A percentile compares a stretch with the other conserved stretches of the same genome.
phyloP scores from a whole-genome alignment of 2,113 vertebrate species.

The Odobenus rosmarus region DNA sequence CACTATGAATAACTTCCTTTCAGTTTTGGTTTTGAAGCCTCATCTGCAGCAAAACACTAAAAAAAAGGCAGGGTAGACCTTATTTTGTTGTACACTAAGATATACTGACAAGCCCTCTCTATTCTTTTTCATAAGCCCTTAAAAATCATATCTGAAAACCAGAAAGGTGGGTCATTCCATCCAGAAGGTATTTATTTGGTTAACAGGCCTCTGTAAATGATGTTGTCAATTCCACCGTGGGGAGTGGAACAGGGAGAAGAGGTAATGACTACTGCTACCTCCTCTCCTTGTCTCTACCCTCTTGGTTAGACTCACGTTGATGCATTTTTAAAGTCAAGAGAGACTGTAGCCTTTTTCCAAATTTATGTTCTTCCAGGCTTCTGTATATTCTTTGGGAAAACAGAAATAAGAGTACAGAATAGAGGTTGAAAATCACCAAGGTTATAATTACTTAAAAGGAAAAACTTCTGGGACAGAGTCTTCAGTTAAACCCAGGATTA shows the following conservation, averaged over 20 bases:
- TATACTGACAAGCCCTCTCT: not conserved
- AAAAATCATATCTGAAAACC: slow-evolving; percentile 44
- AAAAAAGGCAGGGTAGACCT: not conserved
- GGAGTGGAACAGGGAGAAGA: not conserved
- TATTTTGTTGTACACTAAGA: not conserved
- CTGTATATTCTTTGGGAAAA: slow-evolving; percentile 14
- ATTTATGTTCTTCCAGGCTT: not conserved
- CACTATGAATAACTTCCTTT: not conserved
- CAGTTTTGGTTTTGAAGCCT: slow-evolving; percentile 21
- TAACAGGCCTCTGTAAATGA: slow-evolving; percentile 2
- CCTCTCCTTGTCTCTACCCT: not conserved
- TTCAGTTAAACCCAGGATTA: slow-evolving; percentile 32
- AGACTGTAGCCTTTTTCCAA: slow-evolving; percentile 13
- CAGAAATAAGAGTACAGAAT: not conserved
- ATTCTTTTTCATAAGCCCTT: slow-evolving; percentile 25
- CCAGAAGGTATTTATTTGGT: not conserved
- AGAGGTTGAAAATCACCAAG: not conserved
- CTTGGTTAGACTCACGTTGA: not conserved
- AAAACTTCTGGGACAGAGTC: not conserved
- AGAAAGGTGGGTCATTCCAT: not conserved
- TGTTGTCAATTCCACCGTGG: not conserved
- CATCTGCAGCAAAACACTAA: slow-evolving; percentile 13
- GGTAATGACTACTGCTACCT: slow-evolving; percentile 11
- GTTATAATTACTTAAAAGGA: not conserved
- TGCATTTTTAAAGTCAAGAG: slow-evolving; percentile 42